Percentiles rank a stretch among this genome's conserved stretches.
phyloP scores from a whole-genome alignment of 2,113 vertebrate genomes.

The Microcebus murinus region DNA sequence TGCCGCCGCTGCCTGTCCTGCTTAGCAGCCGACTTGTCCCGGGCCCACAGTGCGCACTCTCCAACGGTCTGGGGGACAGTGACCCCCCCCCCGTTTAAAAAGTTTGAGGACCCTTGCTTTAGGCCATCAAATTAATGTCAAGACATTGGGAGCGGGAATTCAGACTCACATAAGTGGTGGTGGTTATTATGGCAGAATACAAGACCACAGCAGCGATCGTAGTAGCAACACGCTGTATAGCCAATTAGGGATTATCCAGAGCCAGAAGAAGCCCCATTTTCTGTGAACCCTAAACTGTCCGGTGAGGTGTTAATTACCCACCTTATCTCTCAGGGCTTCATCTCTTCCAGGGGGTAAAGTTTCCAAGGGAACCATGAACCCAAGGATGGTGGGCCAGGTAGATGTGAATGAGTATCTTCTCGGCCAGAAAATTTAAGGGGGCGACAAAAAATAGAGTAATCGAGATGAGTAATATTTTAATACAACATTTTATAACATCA shows the following conservation, averaged over 20 bases:
- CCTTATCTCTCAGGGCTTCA: not conserved
- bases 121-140: conserved; percentile 12
- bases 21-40: too few species aligned
- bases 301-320: not conserved
- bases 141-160: not conserved
- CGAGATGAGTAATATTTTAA: not conserved
- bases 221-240: rapidly evolving
- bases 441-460: not conserved
- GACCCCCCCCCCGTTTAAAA: too few species aligned
- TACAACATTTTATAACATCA: not conserved
- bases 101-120: not conserved
- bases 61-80: too few species aligned
- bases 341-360: not conserved
- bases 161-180: not conserved
- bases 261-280: not conserved
- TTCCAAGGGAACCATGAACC: not conserved
- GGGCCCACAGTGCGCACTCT: too few species aligned
- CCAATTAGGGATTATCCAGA: not conserved
- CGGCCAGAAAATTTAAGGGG: not conserved
- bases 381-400: not conserved
- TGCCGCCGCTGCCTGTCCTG: too few species aligned
- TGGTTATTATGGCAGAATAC: not conserved
- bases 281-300: not conserved
- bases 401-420: not conserved
- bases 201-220: not conserved